phyloP scores from a whole-genome alignment of 2,797 vertebrate genomes.

The Tympanoctomys barrerae region DNA sequence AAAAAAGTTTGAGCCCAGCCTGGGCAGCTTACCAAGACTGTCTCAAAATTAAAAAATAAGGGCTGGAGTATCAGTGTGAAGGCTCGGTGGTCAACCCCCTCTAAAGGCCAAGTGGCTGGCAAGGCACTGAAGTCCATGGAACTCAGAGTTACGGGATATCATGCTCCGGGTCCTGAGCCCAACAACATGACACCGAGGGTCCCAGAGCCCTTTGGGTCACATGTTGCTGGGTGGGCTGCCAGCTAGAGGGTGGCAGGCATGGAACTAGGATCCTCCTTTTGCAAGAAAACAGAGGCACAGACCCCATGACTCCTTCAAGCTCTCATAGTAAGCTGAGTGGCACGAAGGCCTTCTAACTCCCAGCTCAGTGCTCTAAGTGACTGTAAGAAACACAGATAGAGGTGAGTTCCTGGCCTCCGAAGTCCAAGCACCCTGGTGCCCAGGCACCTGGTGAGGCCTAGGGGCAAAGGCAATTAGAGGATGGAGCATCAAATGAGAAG shows the following conservation, averaged over 20 bases:
- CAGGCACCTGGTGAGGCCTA: not conserved
- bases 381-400: not conserved
- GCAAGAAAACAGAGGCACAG: constrained; percentile 46
- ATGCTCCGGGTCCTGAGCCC: not conserved
- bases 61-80: not conserved
- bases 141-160: not conserved
- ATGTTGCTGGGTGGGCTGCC: rapidly evolving
- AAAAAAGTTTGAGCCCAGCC: not conserved
- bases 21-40: not conserved
- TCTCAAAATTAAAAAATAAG: not conserved
- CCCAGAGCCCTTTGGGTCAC: not conserved
- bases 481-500: not conserved
- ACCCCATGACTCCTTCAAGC: not conserved
- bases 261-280: not conserved
- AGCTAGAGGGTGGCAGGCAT: not conserved
- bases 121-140: not conserved
- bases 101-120: not conserved
- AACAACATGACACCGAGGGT: not conserved
- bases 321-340: not conserved
- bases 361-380: not conserved
- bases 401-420: not conserved
- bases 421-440: not conserved
- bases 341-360: not conserved
- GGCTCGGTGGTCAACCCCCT: not conserved
- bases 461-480: not conserved